phyloP scores from a whole-genome alignment of 2,888 invertebrate genomes.

The Eristalis pertinax region DNA sequence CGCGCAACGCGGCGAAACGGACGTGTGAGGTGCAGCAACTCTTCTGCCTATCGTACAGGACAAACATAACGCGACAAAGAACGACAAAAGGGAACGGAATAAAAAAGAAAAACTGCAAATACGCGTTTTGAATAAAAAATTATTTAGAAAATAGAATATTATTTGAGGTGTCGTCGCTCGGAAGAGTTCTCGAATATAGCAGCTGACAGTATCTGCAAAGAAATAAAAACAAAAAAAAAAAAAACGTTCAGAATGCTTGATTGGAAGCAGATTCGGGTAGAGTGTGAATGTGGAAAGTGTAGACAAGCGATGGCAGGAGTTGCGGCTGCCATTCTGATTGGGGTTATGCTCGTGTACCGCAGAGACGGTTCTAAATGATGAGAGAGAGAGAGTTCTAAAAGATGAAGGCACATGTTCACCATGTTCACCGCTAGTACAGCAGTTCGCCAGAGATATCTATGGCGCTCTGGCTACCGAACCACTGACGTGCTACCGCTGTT shows the following conservation, averaged over 20 bases:
- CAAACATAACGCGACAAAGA: conserved; percentile 11
- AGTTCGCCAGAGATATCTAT: no score
- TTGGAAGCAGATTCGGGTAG: background rate
- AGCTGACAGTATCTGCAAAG: conserved; percentile 62
- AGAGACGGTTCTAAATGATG: no score
- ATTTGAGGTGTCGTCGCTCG: conserved; percentile 15
- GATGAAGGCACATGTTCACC: no score
- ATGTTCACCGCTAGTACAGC: no score
- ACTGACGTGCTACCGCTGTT: no score
- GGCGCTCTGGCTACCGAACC: no score
- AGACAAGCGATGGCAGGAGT: no score
- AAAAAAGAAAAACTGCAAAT: conserved; percentile 10
- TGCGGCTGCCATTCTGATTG: no score
- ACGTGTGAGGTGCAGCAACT: background rate
- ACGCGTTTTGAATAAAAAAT: conserved; percentile 38
- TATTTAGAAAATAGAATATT: conserved; percentile 57
- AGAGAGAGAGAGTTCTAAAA: no score
- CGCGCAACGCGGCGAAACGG: conserved; percentile 1
- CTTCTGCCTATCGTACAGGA: background rate
- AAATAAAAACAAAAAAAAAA: conserved; percentile 2
- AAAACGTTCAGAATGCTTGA: no score
- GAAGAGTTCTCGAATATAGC: conserved; percentile 23
- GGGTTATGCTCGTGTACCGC: no score
- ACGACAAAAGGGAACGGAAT: background rate
- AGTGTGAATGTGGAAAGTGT: no score